Percentiles rank a stretch among this genome's conserved stretches.
phyloP scores from a whole-genome alignment of 2,888 invertebrate genomes.

The Sminthurides aquaticus region DNA sequence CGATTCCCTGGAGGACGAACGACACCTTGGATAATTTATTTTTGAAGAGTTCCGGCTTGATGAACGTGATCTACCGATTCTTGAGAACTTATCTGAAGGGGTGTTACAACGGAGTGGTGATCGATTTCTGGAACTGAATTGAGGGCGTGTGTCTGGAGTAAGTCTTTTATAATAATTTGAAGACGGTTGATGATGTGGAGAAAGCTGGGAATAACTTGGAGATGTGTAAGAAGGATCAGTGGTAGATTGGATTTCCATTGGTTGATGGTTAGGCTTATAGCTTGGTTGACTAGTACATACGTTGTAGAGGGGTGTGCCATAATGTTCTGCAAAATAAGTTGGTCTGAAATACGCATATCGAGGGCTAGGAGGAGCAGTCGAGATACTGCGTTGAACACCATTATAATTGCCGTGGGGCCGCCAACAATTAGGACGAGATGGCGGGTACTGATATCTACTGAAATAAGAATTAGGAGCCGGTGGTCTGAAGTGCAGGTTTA shows the following conservation, averaged over 20 bases:
- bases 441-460: background rate
- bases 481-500: background rate
- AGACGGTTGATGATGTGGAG: no score
- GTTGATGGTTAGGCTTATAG: background rate
- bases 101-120: background rate
- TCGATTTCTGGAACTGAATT: slow-evolving; percentile 1
- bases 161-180: no score
- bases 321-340: background rate
- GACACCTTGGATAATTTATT: background rate
- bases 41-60: background rate
- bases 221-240: background rate
- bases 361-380: background rate
- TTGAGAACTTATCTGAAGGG: background rate
- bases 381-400: no score
- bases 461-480: background rate
- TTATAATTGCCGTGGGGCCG: background rate
- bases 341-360: background rate
- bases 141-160: background rate
- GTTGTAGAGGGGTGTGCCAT: background rate
- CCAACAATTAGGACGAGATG: background rate
- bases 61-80: slow-evolving; percentile 2
- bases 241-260: background rate
- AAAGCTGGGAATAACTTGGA: background rate
- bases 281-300: no score
- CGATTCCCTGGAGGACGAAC: slow-evolving; percentile 3